A percentile compares a stretch with the other conserved stretches of the same genome.
These are phyloP conservation scores for Pentalonia nigronervosa DNA, from an alignment of 1,140 invertebrate genomes.

Conservation along the genomic window DNA sequence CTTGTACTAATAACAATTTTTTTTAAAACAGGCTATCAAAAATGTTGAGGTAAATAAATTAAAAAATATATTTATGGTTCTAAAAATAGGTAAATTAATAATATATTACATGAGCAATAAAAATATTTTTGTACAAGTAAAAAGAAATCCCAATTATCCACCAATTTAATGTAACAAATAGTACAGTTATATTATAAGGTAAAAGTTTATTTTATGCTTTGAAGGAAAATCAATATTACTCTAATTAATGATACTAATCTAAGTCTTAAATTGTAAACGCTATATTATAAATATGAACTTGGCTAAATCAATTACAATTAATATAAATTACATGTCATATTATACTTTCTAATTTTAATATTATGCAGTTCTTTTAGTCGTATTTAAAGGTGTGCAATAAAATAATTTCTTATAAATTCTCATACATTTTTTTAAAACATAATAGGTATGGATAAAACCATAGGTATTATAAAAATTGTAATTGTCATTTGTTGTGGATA, in stretches of 20 bases:
- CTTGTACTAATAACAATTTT: not conserved
- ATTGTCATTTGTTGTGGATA: not conserved
- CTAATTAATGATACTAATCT: not conserved
- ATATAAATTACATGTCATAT: not conserved
- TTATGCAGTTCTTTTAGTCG: not conserved
- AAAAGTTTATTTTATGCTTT: not conserved
- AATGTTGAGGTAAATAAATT: too few species aligned
- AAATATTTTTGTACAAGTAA: not conserved
- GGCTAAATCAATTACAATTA: not conserved
- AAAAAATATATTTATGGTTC: too few species aligned
- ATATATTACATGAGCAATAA: not conserved
- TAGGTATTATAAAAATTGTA: not conserved
- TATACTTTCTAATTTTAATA: constrained; percentile 30
- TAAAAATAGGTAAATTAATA: too few species aligned
- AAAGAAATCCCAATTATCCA: not conserved
- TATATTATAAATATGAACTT: not conserved
- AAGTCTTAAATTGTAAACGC: not conserved
- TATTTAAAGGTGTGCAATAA: not conserved
- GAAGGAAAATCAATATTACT: not conserved
- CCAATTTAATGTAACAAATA: not conserved
- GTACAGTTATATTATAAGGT: not conserved
- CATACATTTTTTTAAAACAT: not conserved
- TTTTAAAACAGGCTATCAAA: too few species aligned
- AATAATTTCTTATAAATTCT: not conserved
- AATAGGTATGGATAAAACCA: not conserved